Evolutionary conservation across 2,888 invertebrate genomes (phyloP), one percentile per base, ranked within the genome.

Genomic region (Uropetala carovei): DNA sequence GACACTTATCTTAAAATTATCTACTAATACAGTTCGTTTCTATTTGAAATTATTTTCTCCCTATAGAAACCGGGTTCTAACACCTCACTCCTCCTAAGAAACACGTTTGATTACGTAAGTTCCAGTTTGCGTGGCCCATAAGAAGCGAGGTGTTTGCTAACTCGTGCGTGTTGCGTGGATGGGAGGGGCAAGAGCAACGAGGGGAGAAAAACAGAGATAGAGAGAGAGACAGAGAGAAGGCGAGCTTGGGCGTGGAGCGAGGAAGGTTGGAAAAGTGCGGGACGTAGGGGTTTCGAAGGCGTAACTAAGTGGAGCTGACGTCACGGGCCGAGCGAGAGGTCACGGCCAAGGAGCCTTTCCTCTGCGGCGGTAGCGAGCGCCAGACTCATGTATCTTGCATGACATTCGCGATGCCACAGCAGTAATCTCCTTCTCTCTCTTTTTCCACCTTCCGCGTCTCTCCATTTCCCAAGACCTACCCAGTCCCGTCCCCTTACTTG

Each of bases 341-440:
- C 75, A 75, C 27, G 75, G 75, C 75, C 75, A 75, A 75, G 75
- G 75, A 75, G 27, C 22, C 75, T 75, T 75, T 75, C 75, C 75
- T 75, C 22, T 75, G 75, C 75, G 22, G 27, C 68, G 68, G 22
- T 68, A n/a, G n/a, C 9, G 68, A 68, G n/a, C 75, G 75, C 75
- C 75, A 75, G 75, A 75, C 75, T 75, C 75, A 75, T 75, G 75
- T 75, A 75, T 75, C 75, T 75, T 75, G 75, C 75, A 75, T 75
- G 60, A 43, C 43, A 43, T 43, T 43, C 43, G 43, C 60, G 75
- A 75, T 27, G 75, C 27, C 75, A 27, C 75, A 27, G 75, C 75
- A 14, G 75, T 75, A 75, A 75, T 75, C 75, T 75, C 22, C 75
- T 27, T 75, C 75, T 68, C 68, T 11, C 10, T 22, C 75, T 27